Evolutionary conservation across 1,140 invertebrate species (phyloP).

Genomic region (Brachionus plicatilis): DNA sequence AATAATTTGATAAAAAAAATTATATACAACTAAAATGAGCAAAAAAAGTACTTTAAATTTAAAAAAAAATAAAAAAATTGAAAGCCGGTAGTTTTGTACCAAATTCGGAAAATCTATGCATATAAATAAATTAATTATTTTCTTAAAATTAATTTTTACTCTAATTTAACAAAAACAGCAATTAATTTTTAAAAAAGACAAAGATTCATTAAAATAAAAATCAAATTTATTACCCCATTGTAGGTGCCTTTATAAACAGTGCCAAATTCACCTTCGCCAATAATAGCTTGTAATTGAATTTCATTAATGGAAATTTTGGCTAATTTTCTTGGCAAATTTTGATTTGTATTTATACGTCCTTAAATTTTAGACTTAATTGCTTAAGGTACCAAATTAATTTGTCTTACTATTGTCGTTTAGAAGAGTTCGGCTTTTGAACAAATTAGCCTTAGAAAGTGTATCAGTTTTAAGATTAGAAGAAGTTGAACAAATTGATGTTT

Average conservation of each 20-base stretch:
- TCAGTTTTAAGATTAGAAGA: not conserved
- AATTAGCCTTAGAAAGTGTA: not conserved
- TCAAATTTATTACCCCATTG: not conserved
- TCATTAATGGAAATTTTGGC: slow-evolving; percentile 32
- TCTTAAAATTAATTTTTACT: not conserved
- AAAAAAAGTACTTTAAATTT: too few species aligned
- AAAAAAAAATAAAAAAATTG: too few species aligned
- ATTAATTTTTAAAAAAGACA: not conserved
- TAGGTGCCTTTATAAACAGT: slow-evolving; percentile 41
- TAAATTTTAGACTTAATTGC: not conserved
- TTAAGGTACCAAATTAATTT: too few species aligned
- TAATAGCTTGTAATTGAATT: slow-evolving; percentile 40
- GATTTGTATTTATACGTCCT: not conserved
- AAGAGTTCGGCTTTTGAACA: slow-evolving; percentile 37
- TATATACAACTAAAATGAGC: too few species aligned
- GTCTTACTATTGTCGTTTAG: not conserved
- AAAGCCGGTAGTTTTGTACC: too few species aligned
- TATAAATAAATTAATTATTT: too few species aligned
- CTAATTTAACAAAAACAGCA: not conserved
- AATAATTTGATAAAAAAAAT: too few species aligned
- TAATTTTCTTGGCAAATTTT: slow-evolving; percentile 2
- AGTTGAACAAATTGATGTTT: not conserved
- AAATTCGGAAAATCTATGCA: too few species aligned
- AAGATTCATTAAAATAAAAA: not conserved
- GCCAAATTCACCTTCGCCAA: slow-evolving; percentile 43